Evolutionary conservation across 2,888 invertebrate species (phyloP), one percentile per base, ranked within the genome.

Genomic region (Acleris cristana): DNA sequence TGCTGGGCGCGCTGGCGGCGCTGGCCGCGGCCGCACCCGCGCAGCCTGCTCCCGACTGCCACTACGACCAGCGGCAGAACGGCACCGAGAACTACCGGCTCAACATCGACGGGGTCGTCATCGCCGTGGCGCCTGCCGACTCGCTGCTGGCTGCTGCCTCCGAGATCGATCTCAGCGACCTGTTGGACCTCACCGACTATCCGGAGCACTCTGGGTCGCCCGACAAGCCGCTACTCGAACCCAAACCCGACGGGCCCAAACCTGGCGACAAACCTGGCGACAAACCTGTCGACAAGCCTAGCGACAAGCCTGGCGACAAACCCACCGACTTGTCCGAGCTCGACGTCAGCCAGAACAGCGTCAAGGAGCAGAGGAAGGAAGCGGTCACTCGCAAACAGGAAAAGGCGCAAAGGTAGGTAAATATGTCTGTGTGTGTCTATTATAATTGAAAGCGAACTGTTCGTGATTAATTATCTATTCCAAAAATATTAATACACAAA

Each of bases 11-110:
- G 64, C 64, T 83, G 23, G 63, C 79, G 54, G 73, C 76, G 3
- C 64, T 76, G 5, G 76, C 72, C 2, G 69, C 75, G 2, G 81
- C 84, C 0, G 88, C 90, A 0, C 82, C 87, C 3, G 74, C 81
- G 56, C 55, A 3, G 76, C 81, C n/a, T 83, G 85, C 69, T 10
- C 73, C 75, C 60, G 69, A 71, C 14, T 79, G 80, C 49, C 88
- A 90, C 71, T 95, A 94, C 82, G 96, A 97, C 84, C 96, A 97
- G 80, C 88, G 96, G 8, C 97, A 97, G 82, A 96, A 96, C 79
- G 97, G 97, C 1, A 91, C 94, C 0, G 96, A 96, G 76, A 97
- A 97, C 88, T 94, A 95, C 72, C 92, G 96, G 19, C 86, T 97
- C 12, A 95, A 94, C 79, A 92, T 97, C 59, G 95, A 95, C 75